A percentile compares a stretch with the other conserved stretches of the same genome.
Conservation (phyloP, 1,140 invertebrate species). For the Drosophila burlai region DNA sequence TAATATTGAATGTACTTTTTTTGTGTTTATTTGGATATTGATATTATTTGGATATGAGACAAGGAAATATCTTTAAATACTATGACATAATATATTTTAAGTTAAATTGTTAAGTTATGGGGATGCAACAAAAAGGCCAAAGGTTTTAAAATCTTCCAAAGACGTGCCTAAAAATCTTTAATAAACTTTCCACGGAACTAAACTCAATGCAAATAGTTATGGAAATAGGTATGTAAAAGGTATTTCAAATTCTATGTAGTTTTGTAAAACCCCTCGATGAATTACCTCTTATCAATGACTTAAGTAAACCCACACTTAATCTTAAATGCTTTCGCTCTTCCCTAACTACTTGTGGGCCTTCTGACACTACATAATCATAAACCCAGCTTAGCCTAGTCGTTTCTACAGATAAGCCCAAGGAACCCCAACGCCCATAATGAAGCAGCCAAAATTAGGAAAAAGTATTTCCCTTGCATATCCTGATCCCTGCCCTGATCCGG, state of each 20-base stretch:
- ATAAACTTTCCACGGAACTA: no score
- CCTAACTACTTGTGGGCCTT: background rate
- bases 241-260: background rate
- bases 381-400: slow-evolving; percentile 7
- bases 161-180: background rate
- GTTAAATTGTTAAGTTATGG: no score
- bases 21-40: no score
- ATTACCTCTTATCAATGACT: background rate
- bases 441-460: slow-evolving; percentile 14
- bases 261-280: background rate
- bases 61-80: no score
- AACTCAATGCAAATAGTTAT: no score
- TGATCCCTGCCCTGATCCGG: slow-evolving; percentile 32
- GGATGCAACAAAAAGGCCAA: no score
- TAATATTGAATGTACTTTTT: no score
- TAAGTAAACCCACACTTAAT: background rate
- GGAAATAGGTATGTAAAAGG: background rate
- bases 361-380: background rate
- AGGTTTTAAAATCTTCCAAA: background rate
- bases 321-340: background rate
- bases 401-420: background rate
- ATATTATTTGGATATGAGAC: no score
- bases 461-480: slow-evolving; percentile 18
- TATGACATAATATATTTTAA: no score
- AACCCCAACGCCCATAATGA: slow-evolving; percentile 2